These are phyloP conservation scores for Danaus plexippus DNA, from an alignment of 1,140 invertebrate genomes.

Conservation along the genomic window DNA sequence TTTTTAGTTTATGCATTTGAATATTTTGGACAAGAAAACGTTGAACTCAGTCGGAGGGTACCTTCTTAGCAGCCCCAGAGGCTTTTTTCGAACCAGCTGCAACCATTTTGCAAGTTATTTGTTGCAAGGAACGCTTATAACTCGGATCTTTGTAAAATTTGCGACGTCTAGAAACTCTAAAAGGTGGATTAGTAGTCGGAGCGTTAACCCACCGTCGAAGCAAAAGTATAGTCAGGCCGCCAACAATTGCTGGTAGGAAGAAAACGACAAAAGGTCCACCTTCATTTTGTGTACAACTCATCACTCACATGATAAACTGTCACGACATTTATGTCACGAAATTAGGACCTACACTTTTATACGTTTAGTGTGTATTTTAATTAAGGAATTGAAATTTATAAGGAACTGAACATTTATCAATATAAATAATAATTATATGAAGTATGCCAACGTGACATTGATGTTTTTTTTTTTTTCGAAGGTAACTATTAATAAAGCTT, in stretches of 20 bases:
- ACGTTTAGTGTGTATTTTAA: no score
- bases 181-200: conserved; percentile 58
- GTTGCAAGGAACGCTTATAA: conserved; percentile 55
- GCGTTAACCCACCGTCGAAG: conserved; percentile 65
- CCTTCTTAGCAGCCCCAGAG: conserved; percentile 45
- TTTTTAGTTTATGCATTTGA: no score
- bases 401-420: no score
- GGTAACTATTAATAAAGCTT: not conserved
- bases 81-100: conserved; percentile 47
- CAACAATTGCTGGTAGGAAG: conserved; percentile 67
- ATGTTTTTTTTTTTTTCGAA: no score
- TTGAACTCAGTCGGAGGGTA: conserved; percentile 10
- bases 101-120: conserved; percentile 57
- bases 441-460: no score
- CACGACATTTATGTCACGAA: conserved; percentile 46
- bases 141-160: conserved; percentile 68
- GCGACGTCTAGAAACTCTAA: conserved; percentile 63
- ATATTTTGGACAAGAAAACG: no score
- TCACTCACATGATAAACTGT: conserved; percentile 68
- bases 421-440: no score
- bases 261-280: conserved; percentile 70
- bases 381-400: no score
- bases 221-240: conserved; percentile 65
- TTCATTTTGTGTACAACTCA: conserved; percentile 72
- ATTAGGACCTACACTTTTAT: conserved; percentile 4